phyloP scores from a whole-genome alignment of 2,113 vertebrate genomes.

The Rattus rattus region DNA sequence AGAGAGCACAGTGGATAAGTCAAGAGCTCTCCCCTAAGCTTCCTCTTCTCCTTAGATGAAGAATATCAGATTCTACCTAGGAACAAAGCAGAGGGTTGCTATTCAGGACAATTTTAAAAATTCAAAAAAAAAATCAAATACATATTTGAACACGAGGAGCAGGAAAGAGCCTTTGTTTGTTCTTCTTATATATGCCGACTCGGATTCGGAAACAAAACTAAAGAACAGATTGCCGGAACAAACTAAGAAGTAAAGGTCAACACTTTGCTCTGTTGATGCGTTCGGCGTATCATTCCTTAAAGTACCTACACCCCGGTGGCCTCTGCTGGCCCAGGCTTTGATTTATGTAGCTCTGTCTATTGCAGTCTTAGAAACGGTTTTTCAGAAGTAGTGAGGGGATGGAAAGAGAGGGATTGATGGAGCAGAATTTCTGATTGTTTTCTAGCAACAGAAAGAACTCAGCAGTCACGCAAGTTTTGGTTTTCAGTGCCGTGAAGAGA shows the following conservation, averaged over 20 bases:
- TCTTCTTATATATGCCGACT: neutral
- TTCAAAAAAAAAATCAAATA: slow-evolving; percentile 23
- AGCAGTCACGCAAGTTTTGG: neutral
- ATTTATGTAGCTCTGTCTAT: neutral
- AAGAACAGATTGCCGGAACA: neutral
- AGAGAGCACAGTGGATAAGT: rapidly evolving
- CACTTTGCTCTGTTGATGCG: neutral
- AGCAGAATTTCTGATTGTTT: neutral
- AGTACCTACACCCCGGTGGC: neutral
- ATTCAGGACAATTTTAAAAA: neutral
- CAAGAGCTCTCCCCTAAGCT: neutral
- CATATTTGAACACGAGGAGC: neutral
- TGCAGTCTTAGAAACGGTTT: neutral
- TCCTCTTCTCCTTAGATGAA: neutral
- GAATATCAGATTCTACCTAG: neutral
- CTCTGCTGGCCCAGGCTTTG: neutral
- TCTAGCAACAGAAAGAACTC: neutral
- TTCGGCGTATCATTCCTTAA: neutral
- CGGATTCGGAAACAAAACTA: slow-evolving; percentile 18
- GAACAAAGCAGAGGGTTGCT: neutral
- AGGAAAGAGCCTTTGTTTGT: neutral
- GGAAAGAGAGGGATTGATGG: neutral
- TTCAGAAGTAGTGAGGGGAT: neutral
- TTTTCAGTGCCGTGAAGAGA: no score
- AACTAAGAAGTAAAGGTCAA: slow-evolving; percentile 25